A percentile compares a stretch with the other conserved stretches of the same genome.
phyloP scores from a whole-genome alignment of 2,113 vertebrate species.

The Onychostoma macrolepis region DNA sequence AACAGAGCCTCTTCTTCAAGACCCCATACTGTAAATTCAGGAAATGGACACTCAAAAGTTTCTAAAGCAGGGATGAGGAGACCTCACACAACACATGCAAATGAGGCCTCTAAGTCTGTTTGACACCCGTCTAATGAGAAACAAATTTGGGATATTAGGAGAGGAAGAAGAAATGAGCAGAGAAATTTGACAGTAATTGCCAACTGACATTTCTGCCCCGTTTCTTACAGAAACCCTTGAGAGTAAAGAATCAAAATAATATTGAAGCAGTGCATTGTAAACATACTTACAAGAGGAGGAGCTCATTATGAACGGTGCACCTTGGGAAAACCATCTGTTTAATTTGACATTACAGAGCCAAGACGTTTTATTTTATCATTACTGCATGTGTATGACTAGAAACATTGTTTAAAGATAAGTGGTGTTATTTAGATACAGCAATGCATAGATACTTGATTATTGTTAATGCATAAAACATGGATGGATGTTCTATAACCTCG shows the following conservation, averaged over 20 bases:
- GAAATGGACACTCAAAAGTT: not conserved
- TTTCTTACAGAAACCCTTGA: constrained; percentile 57
- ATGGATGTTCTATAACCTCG: not conserved
- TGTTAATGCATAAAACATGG: not conserved
- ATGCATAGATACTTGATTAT: not conserved
- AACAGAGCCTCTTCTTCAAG: not conserved
- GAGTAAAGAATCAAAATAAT: constrained; percentile 44
- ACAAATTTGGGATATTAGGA: constrained; percentile 68
- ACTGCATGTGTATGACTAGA: not conserved
- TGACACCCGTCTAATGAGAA: constrained; percentile 73
- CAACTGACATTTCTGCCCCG: constrained; percentile 57
- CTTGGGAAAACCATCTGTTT: constrained; percentile 24
- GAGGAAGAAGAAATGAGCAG: constrained; percentile 65
- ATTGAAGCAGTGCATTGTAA: constrained; percentile 11
- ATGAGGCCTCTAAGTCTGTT: constrained; percentile 70
- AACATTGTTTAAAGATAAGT: not conserved
- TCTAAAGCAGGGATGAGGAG: constrained; percentile 46
- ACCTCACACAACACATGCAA: constrained; percentile 58
- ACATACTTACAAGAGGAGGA: constrained; percentile 3
- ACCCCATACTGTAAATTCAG: not conserved
- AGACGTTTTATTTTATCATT: not conserved
- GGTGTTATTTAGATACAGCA: not conserved
- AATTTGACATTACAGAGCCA: not conserved
- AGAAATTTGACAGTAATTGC: constrained; percentile 73
- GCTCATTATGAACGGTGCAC: not conserved